These are phyloP conservation scores for Gallinago undulata DNA, from an alignment of 2,113 vertebrate genomes.

Conservation along the genomic window DNA sequence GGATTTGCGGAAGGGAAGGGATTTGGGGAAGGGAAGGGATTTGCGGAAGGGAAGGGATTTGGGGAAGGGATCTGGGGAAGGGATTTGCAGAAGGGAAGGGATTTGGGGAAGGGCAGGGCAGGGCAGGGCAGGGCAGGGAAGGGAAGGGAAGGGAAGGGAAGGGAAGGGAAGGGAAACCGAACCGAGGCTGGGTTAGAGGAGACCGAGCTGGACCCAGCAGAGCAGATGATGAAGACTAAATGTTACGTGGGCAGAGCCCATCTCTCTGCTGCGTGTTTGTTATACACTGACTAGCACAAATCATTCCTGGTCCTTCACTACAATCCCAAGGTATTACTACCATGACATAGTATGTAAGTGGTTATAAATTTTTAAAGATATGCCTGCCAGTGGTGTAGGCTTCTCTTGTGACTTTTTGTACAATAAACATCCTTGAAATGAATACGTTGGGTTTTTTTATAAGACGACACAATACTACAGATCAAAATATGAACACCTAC, in stretches of 20 bases:
- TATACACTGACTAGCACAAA: not conserved
- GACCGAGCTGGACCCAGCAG: not conserved
- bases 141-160: too few species aligned
- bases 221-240: slow-evolving; percentile 17
- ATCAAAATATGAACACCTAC: not conserved
- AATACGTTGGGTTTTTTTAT: not conserved
- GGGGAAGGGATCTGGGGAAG: too few species aligned
- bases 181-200: not conserved
- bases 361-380: slow-evolving; percentile 2
- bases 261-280: not conserved
- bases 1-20: too few species aligned
- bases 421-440: not conserved
- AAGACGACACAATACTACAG: not conserved
- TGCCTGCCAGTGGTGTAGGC: not conserved
- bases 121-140: too few species aligned
- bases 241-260: not conserved
- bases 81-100: too few species aligned
- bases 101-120: too few species aligned
- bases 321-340: slow-evolving; percentile 5
- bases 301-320: not conserved
- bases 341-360: not conserved
- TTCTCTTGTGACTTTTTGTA: not conserved
- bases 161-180: not conserved
- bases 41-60: too few species aligned
- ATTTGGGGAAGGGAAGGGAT: too few species aligned